Percentiles rank a stretch among this genome's conserved stretches.
Conservation (phyloP, 2,888 invertebrate genomes). For the Callyntrura guangdongensis region DNA sequence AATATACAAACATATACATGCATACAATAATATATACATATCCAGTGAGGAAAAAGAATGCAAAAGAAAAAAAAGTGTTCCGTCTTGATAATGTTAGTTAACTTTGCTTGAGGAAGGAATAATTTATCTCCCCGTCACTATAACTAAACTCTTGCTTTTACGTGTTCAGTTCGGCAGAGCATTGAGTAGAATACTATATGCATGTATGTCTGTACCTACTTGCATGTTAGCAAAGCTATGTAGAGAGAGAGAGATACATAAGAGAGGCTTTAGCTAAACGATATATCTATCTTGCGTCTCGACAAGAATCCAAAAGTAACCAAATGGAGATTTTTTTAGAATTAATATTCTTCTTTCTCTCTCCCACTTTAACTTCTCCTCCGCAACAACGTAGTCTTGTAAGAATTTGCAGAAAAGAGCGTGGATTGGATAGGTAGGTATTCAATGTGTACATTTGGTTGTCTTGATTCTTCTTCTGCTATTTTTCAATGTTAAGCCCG, state of each 20-base stretch:
- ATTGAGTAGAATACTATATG: not conserved
- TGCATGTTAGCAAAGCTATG: not conserved
- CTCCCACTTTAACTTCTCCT: no score
- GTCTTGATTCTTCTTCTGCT: slow-evolving; percentile 38
- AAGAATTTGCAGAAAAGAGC: slow-evolving; percentile 38
- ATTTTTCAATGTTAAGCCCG: slow-evolving; percentile 58
- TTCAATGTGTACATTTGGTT: slow-evolving; percentile 20
- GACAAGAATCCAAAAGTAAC: slow-evolving; percentile 33
- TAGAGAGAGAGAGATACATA: no score
- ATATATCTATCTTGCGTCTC: not conserved
- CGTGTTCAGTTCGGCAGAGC: not conserved
- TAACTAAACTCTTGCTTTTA: not conserved
- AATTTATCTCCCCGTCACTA: slow-evolving; percentile 36
- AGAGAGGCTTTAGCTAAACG: not conserved
- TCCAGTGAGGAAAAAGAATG: slow-evolving; percentile 43
- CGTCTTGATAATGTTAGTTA: slow-evolving; percentile 57
- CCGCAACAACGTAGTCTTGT: slow-evolving; percentile 30
- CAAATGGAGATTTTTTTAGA: slow-evolving; percentile 61
- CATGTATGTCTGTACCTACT: not conserved
- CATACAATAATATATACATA: slow-evolving; percentile 13
- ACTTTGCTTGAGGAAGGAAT: slow-evolving; percentile 51
- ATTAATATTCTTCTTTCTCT: slow-evolving; percentile 44
- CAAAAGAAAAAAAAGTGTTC: slow-evolving; percentile 57
- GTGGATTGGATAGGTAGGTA: slow-evolving; percentile 61
- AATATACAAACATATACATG: not conserved